These are phyloP conservation scores for Drosophila kepulauana DNA, from an alignment of 1,140 invertebrate species.

Conservation along the genomic window DNA sequence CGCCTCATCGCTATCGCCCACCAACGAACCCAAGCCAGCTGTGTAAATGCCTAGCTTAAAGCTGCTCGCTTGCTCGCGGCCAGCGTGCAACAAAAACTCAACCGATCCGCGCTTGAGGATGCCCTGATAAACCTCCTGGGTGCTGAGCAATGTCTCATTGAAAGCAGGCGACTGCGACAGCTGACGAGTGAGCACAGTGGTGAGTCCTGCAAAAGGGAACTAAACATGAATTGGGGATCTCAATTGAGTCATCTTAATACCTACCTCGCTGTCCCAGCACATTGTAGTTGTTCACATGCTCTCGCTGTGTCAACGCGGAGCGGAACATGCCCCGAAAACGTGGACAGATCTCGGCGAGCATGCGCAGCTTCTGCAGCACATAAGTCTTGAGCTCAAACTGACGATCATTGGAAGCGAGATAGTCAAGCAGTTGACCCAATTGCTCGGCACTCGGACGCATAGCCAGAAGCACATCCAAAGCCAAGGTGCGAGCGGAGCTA, in stretches of 20 bases:
- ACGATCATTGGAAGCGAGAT: conserved; percentile 86
- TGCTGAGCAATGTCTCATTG: conserved; percentile 90
- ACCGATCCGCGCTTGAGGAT: conserved; percentile 91
- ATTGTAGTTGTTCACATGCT: conserved; percentile 89
- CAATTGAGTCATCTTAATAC: background rate
- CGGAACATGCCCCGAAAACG: conserved; percentile 85
- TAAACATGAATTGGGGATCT: background rate
- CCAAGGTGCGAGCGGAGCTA: conserved; percentile 90
- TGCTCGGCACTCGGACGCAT: conserved; percentile 86
- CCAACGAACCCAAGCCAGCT: conserved; percentile 89
- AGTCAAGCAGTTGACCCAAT: conserved; percentile 86
- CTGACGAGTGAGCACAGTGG: conserved; percentile 89
- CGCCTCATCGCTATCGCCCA: conserved; percentile 86
- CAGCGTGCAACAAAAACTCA: conserved; percentile 88
- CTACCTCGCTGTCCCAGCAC: conserved; percentile 87
- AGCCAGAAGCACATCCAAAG: conserved; percentile 90
- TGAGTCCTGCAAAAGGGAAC: conserved; percentile 85
- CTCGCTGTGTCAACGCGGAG: conserved; percentile 82
- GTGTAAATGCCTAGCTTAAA: conserved; percentile 92
- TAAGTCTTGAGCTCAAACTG: conserved; percentile 90
- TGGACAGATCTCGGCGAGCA: conserved; percentile 86
- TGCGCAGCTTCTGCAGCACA: conserved; percentile 88
- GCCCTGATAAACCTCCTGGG: conserved; percentile 91
- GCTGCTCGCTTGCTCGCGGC: conserved; percentile 85
- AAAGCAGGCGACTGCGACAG: conserved; percentile 87